Evolutionary conservation across 2,888 invertebrate genomes (phyloP).

Genomic region (Xestia rhomboidea): DNA sequence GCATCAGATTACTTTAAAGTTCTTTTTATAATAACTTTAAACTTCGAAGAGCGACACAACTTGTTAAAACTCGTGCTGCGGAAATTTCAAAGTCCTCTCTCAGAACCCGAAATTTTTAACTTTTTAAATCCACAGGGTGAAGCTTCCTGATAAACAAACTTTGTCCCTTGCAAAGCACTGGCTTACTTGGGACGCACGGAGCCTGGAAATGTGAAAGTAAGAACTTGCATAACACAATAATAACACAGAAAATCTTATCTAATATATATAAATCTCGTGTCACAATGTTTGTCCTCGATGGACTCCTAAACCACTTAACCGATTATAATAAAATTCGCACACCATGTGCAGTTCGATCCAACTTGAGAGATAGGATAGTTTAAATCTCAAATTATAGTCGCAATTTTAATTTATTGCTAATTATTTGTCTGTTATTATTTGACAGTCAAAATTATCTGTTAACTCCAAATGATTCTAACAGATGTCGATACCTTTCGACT

Average conservation of each 20-base stretch:
- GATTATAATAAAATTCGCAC: no score
- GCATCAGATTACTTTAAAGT: constrained; percentile 8
- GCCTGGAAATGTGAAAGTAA: not conserved
- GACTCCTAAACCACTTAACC: no score
- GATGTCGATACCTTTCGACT: no score
- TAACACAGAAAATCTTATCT: not conserved
- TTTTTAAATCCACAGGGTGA: constrained; percentile 4
- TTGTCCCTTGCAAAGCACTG: not conserved
- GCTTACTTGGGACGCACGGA: not conserved
- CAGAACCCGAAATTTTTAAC: constrained; percentile 21
- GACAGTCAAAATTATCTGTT: no score
- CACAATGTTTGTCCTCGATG: no score
- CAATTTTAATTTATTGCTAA: no score
- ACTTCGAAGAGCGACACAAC: constrained; percentile 16
- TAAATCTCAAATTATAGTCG: no score
- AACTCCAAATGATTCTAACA: no score
- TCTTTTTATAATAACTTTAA: constrained; percentile 14
- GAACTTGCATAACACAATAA: not conserved
- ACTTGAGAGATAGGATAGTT: no score
- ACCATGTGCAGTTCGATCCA: no score
- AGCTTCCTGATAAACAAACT: constrained; percentile 23
- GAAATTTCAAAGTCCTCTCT: constrained; percentile 6
- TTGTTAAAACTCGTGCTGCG: constrained; percentile 31
- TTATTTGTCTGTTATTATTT: no score
- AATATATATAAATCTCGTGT: no score